Evolutionary conservation across 2,113 vertebrate species (phyloP).

Genomic region (Oceanodroma tethys): DNA sequence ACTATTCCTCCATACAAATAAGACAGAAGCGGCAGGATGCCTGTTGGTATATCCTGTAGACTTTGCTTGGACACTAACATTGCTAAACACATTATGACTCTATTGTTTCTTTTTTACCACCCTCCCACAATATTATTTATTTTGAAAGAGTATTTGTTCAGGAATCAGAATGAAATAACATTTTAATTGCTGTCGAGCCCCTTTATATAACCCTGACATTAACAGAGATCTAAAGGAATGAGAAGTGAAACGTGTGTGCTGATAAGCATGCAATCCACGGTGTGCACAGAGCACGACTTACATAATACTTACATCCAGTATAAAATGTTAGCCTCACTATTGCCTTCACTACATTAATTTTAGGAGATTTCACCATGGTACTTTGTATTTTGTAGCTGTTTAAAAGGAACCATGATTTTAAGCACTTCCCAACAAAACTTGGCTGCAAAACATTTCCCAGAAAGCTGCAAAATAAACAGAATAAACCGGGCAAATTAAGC

Average conservation of each 20-base stretch:
- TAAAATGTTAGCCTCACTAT: not conserved
- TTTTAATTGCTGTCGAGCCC: not conserved
- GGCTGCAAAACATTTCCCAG: not conserved
- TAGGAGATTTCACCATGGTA: not conserved
- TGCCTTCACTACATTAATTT: not conserved
- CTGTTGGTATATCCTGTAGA: too few species aligned
- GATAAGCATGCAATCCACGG: not conserved
- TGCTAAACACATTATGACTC: not conserved
- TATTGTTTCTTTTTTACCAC: not conserved
- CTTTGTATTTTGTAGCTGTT: not conserved
- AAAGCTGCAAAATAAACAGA: not conserved
- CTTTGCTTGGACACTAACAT: not conserved
- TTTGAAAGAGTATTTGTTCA: not conserved
- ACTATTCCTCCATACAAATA: not conserved
- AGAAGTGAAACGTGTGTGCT: fast-evolving
- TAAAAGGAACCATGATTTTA: not conserved
- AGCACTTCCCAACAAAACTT: not conserved
- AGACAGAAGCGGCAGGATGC: not conserved
- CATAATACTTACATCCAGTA: too few species aligned
- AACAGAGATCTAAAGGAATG: not conserved
- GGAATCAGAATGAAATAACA: not conserved
- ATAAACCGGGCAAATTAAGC: not conserved
- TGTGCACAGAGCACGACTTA: not conserved
- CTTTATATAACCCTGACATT: not conserved
- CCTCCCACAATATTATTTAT: not conserved